A percentile compares a stretch with the other conserved stretches of the same genome.
phyloP scores from a whole-genome alignment of 2,888 invertebrate species.

The Leucania comma region DNA sequence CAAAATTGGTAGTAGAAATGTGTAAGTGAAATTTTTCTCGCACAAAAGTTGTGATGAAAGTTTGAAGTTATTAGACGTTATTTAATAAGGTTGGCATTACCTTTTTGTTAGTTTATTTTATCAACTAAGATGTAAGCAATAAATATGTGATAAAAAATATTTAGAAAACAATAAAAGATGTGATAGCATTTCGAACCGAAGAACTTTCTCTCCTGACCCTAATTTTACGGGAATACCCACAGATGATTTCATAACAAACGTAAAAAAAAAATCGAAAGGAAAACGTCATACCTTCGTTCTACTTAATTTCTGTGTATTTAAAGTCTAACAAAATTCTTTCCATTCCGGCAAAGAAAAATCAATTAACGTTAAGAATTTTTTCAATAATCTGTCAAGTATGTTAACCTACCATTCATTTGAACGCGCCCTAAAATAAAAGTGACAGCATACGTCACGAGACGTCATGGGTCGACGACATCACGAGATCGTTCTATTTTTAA shows the following conservation, averaged over 20 bases:
- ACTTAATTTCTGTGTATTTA: not conserved
- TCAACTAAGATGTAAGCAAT: not conserved
- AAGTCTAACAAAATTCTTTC: not conserved
- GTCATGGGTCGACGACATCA: slow-evolving; percentile 79
- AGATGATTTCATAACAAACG: not conserved
- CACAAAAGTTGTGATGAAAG: not conserved
- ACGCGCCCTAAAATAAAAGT: slow-evolving; percentile 84
- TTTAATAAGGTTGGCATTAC: not conserved
- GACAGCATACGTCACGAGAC: slow-evolving; percentile 81
- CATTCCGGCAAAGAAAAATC: slow-evolving; percentile 21
- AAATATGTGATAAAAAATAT: not conserved
- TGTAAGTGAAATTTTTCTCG: not conserved
- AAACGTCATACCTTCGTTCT: not conserved
- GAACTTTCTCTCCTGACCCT: slow-evolving; percentile 15
- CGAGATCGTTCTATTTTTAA: slow-evolving; percentile 64
- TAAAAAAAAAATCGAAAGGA: not conserved
- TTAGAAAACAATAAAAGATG: not conserved
- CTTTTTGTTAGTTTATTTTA: too few relatives aligned
- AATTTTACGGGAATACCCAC: not conserved
- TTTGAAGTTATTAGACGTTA: too few relatives aligned
- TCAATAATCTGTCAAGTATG: slow-evolving; percentile 62
- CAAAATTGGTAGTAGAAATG: not conserved
- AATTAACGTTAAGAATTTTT: slow-evolving; percentile 46
- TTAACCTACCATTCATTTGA: slow-evolving; percentile 63
- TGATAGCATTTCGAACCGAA: not conserved